Conservation (phyloP, 2,888 invertebrate species). For the Eutolmus rufibarbis region DNA sequence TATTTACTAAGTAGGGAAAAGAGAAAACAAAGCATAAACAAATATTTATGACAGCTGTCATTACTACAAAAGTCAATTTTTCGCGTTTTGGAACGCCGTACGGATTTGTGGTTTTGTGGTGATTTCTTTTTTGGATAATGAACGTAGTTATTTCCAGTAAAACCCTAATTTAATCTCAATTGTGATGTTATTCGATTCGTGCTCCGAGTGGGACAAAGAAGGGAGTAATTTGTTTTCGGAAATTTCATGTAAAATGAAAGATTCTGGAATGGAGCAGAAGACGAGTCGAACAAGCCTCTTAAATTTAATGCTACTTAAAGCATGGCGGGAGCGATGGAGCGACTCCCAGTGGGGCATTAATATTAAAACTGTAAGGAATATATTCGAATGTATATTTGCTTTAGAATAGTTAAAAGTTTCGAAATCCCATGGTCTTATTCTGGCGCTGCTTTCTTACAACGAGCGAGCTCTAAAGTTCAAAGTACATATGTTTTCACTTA, state of each 20-base stretch:
- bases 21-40: not conserved
- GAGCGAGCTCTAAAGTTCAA: too few relatives aligned
- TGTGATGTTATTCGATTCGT: not conserved
- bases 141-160: not conserved
- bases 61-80: not conserved
- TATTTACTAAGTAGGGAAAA: not conserved
- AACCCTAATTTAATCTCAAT: not conserved
- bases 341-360: slow-evolving; percentile 96
- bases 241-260: slow-evolving; percentile 55
- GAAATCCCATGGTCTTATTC: not conserved
- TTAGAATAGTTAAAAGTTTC: not conserved
- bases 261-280: slow-evolving; percentile 76
- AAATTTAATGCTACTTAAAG: slow-evolving; percentile 67
- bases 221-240: not conserved
- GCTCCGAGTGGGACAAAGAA: not conserved
- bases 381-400: not conserved
- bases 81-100: not conserved
- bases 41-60: not conserved
- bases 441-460: not conserved
- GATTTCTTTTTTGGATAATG: not conserved
- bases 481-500: too few relatives aligned
- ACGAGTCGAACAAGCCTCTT: slow-evolving; percentile 84
- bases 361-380: slow-evolving; percentile 79
- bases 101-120: not conserved
- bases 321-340: slow-evolving; percentile 96